Evolutionary conservation across 1,140 invertebrate genomes (phyloP).

Genomic region (Trichogramma pretiosum): DNA sequence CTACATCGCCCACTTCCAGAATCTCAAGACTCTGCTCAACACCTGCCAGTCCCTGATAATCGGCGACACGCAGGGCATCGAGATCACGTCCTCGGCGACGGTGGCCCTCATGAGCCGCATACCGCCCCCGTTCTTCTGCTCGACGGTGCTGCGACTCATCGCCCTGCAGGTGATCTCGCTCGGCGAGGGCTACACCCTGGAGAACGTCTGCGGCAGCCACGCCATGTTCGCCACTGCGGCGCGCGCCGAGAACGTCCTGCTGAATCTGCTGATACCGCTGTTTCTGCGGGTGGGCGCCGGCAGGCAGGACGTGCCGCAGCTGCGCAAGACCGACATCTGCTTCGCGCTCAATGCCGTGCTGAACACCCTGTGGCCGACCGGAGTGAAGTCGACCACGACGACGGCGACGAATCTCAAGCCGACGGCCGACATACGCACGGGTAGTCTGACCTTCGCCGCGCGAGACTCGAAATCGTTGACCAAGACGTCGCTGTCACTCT

Average conservation of each 20-base stretch:
- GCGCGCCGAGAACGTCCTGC: slow-evolving; percentile 87
- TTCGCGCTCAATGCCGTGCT: slow-evolving; percentile 85
- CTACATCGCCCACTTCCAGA: slow-evolving; percentile 93
- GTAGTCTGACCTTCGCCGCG: slow-evolving; percentile 66
- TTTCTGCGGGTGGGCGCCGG: slow-evolving; percentile 89
- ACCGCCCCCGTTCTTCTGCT: slow-evolving; percentile 88
- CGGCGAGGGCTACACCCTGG: slow-evolving; percentile 83
- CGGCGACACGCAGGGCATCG: slow-evolving; percentile 60
- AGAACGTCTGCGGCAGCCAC: slow-evolving; percentile 86
- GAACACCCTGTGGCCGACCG: slow-evolving; percentile 75
- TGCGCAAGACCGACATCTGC: slow-evolving; percentile 81
- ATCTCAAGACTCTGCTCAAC: slow-evolving; percentile 80
- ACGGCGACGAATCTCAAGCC: slow-evolving; percentile 57
- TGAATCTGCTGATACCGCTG: slow-evolving; percentile 92
- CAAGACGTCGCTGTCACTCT: slow-evolving; percentile 66
- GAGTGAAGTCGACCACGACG: slow-evolving; percentile 52
- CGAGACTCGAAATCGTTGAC: slow-evolving; percentile 67
- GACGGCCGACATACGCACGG: slow-evolving; percentile 58
- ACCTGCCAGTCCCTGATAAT: slow-evolving; percentile 80
- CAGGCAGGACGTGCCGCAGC: slow-evolving; percentile 80
- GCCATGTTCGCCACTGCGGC: slow-evolving; percentile 81
- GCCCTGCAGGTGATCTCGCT: slow-evolving; percentile 76
- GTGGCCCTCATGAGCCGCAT: slow-evolving; percentile 75
- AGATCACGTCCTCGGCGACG: slow-evolving; percentile 58
- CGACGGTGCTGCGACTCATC: slow-evolving; percentile 87